Base-by-base conservation (phyloP, 2,113 vertebrate species). In the Etia nguti region DNA sequence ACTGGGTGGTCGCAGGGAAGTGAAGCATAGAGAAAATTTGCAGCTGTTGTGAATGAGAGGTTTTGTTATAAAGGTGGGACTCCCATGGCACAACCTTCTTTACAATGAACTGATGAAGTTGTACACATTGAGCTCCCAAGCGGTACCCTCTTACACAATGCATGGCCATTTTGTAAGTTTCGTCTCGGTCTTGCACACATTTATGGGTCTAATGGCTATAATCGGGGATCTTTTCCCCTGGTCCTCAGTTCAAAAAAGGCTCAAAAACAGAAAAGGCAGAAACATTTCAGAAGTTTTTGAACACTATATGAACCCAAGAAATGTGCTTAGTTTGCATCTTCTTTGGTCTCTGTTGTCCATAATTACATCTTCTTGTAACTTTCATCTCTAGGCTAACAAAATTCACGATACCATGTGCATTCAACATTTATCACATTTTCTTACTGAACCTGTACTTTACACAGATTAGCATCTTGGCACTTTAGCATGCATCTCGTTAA, bases 1-100 rank as follows among this genome's bases (percentile, higher is more conserved):
- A 89, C 84, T 75, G 81, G 82, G 59, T 70, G 83, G 90, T 84
- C 68, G 60, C 75, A 46, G 70, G 46, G 59, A 81, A 65, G 31
- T 41, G 81, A 87, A 55, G 86, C 77, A 81, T 52, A 82, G 68
- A 82, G 59, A 7, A 81, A 31, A 79, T 84, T 20, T 50, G 81
- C 56, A 75, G 70, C 57, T 31, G 80, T 52, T 20, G 70, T 86
- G 80, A 90, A 93, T 82, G 56, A 89, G 88, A 84, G 79, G 79
- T 85, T 91, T 80, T 80, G 77, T 73, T 70, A 38, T 82, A 60
- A 86, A n/a, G 54, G 81, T 82, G 84, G 50, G 85, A 79, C 48
- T 43, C 65, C 36, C 16, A 46, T 75, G 68, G 26, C 16, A 5
- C 13, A 34, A 50, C 0, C 24, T 20, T 46, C 38, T 82, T 88